These are phyloP conservation scores for Dallia pectoralis DNA, from an alignment of 2,797 vertebrate species.

Conservation along the genomic window DNA sequence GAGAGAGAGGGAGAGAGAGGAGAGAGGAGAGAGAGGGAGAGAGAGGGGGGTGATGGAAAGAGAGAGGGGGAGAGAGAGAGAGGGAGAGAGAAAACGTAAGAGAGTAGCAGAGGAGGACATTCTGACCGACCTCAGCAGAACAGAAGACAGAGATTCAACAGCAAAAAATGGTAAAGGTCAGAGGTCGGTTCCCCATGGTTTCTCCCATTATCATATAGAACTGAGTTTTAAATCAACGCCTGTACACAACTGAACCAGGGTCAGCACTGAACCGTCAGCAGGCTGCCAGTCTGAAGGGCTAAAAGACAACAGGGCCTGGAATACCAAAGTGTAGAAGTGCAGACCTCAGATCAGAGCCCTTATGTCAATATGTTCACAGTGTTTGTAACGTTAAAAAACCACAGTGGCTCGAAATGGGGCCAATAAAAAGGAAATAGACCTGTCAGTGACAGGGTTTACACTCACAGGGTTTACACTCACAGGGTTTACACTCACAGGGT, in stretches of 20 bases:
- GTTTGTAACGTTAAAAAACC: too few species aligned
- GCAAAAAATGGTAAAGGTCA: not conserved
- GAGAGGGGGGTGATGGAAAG: constrained; percentile 4
- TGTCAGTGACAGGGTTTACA: too few species aligned
- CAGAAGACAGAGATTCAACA: not conserved
- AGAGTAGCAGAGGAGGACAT: not conserved
- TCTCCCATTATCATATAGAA: not conserved
- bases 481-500: too few species aligned
- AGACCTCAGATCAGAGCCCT: too few species aligned
- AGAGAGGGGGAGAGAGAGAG: not conserved
- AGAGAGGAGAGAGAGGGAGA: constrained; percentile 17
- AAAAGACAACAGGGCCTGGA: too few species aligned
- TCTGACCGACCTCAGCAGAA: not conserved
- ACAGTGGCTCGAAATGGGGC: too few species aligned
- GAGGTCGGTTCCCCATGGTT: not conserved
- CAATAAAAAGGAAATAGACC: too few species aligned
- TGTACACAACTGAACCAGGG: not conserved
- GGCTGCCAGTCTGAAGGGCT: too few species aligned
- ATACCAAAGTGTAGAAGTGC: too few species aligned
- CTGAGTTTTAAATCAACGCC: not conserved
- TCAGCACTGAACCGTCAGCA: too few species aligned
- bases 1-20: not conserved
- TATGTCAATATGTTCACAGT: too few species aligned
- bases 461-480: too few species aligned
- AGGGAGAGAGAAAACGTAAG: not conserved